Base-by-base conservation (phyloP, 2,797 vertebrate genomes). In the Heteromormyrus szaboi region DNA sequence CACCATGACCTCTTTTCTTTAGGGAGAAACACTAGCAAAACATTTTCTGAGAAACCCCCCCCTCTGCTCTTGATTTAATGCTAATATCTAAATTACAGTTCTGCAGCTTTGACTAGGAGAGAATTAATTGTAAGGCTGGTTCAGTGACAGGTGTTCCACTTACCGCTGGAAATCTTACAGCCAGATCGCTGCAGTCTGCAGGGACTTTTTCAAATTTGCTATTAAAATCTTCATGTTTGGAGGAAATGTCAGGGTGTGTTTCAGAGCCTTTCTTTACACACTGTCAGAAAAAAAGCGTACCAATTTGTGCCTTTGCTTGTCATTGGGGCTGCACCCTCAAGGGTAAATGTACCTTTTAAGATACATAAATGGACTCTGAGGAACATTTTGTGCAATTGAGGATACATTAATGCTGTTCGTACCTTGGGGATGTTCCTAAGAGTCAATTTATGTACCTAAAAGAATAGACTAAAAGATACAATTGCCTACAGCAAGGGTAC, bases 191-290 rank as follows among this genome's bases (percentile, higher is more conserved):
- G 72, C 72, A 79, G 17, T 79, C 2, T 44, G 72, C 14, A 29
- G 76, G 76, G 76, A 81, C 41, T 81, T 46, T 81, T 46, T 81
- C 76, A 81, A 22, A 46, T 81, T 81, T 81, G 76, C 76, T 81
- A 81, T 81, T 81, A 81, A 81, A 81, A 46, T 81, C 41, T 81
- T 46, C 17, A 81, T 9, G 41, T 81, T 46, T 81, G 76, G 41
- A 81, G 41, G 76, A 81, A 81, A 81, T 81, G 7, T 81, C 37
- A 79, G 72, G 41, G 19, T 81, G 76, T 81, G 76, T 81, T 81
- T 79, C 72, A 41, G 72, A 79, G 37, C 17, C 17, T 46, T 76
- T 76, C 33, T 76, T 76, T 37, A 76, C 33, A 17, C 29, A 14
- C 22, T 65, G 59, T 29, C 22, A 65, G 59, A 11, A 62, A 11